A percentile compares a stretch with the other conserved stretches of the same genome.
Evolutionary conservation across 2,797 vertebrate species (phyloP).

Genomic region (Cryptoblepharus egeriae): DNA sequence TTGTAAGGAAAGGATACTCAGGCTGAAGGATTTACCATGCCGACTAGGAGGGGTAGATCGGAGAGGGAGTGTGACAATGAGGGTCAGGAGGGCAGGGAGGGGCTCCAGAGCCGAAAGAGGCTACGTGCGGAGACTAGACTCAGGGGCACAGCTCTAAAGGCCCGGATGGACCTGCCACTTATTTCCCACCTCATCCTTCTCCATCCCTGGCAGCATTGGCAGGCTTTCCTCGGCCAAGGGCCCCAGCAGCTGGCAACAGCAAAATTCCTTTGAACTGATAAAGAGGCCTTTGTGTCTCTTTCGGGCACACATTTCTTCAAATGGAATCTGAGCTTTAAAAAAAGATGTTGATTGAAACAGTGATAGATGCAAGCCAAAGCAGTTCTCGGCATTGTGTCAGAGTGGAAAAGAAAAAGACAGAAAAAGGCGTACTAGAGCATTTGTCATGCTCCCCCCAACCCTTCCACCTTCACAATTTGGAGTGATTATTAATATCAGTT

Average conservation of each 20-base stretch:
- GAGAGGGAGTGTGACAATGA: constrained; percentile 21
- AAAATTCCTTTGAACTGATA: constrained; percentile 13
- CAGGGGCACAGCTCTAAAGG: not conserved
- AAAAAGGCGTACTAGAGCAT: not conserved
- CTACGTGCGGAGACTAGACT: constrained; percentile 27
- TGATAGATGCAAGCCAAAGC: not conserved
- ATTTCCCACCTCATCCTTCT: constrained; percentile 15
- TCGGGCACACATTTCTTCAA: constrained; percentile 10
- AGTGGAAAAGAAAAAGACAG: not conserved
- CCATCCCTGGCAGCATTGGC: not conserved
- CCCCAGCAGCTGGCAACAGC: not conserved
- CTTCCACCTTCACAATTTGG: not conserved
- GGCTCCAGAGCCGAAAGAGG: not conserved
- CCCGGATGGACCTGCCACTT: constrained; percentile 7
- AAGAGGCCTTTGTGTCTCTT: constrained; percentile 12
- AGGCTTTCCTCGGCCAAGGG: constrained; percentile 12
- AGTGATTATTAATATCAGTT: not conserved
- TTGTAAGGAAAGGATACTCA: constrained; percentile 9
- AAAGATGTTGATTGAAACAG: not conserved
- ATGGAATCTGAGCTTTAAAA: constrained; percentile 4
- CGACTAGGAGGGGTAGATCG: not conserved
- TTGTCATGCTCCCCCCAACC: not conserved
- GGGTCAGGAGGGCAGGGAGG: constrained; percentile 35
- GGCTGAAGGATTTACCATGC: constrained; percentile 2
- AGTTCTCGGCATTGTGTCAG: not conserved